Base-by-base conservation (phyloP, 2,888 invertebrate species). In the Parelbella ahira region DNA sequence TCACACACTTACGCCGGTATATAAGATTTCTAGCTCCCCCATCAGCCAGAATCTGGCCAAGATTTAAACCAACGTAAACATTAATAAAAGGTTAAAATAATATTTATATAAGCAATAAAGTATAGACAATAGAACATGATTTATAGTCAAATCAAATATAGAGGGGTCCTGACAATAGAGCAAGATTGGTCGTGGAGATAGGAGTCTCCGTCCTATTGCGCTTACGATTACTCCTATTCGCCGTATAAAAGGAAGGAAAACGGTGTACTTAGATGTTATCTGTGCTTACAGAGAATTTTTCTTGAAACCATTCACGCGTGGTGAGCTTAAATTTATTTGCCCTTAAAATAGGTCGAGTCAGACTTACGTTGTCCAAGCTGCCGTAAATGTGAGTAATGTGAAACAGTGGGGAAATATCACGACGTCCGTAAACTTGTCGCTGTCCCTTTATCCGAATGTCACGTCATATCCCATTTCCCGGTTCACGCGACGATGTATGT, bases 401-500 rank as follows among this genome's bases (percentile, higher is more conserved):
- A 27, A 27, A 27, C 12, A 12, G 13, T n/a, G 27, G 2, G 25
- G 12, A 27, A 6, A 13, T 4, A 10, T 11, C 30, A 19, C n/a
- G 8, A 6, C 4, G n/a, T n/a, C 8, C 33, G 8, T 23, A 33
- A 33, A 21, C 33, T 30, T 23, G 33, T 23, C 13, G 4, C n/a
- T 5, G 21, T 4, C 8, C 5, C n/a, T 12, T 23, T 23, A 13
- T 13, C 12, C 5, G 10, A 20, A 7, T 9, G 13, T 23, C 12
- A n/a, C 4, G 8, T 12, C 32, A 21, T 15, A 15, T 15, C 15
- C 4, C 18, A 3, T 20, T 56, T 45, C 9, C 27, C 24, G 34
- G 24, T 36, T 30, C 41, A 43, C 47, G 47, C 47, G 52, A n/a
- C n/a, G 39, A 46, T 49, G 51, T 51, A 49, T 50, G 50, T 52